phyloP scores from a whole-genome alignment of 2,888 invertebrate species.

The Drosophila barbarae region DNA sequence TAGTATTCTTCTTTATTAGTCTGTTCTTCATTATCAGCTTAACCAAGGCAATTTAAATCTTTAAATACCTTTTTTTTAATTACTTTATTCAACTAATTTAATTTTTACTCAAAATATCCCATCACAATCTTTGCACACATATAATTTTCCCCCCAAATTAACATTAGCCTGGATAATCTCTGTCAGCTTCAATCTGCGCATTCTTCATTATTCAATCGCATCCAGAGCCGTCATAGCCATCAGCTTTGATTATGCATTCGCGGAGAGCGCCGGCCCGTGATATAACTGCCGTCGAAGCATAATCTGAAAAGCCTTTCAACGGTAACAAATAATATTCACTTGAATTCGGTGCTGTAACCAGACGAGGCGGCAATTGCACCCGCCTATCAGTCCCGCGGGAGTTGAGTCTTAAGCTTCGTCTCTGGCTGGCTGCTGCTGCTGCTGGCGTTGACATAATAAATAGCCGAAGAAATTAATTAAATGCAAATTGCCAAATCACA shows the following conservation, averaged over 20 bases:
- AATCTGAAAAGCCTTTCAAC: slow-evolving; percentile 45
- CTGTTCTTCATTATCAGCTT: not conserved
- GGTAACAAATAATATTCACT: slow-evolving; percentile 48
- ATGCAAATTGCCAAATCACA: slow-evolving; percentile 72
- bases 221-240: slow-evolving; percentile 31
- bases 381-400: slow-evolving; percentile 13
- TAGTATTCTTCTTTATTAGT: not conserved
- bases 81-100: not conserved
- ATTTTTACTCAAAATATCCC: not conserved
- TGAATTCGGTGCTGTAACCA: slow-evolving; percentile 44
- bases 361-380: slow-evolving; percentile 27
- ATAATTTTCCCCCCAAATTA: not conserved
- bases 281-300: slow-evolving; percentile 33
- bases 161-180: slow-evolving; percentile 10
- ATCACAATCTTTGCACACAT: not conserved
- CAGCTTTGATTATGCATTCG: slow-evolving; percentile 36
- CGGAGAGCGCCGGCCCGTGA: slow-evolving; percentile 26
- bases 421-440: slow-evolving; percentile 1
- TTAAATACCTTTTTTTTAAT: not conserved
- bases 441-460: slow-evolving; percentile 67
- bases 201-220: slow-evolving; percentile 35
- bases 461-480: slow-evolving; percentile 71
- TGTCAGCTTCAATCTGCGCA: slow-evolving; percentile 14
- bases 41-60: not conserved
- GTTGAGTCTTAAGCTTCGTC: slow-evolving; percentile 40